Base-by-base conservation (phyloP, 2,888 invertebrate species). In the Hypercompe scribonia region DNA sequence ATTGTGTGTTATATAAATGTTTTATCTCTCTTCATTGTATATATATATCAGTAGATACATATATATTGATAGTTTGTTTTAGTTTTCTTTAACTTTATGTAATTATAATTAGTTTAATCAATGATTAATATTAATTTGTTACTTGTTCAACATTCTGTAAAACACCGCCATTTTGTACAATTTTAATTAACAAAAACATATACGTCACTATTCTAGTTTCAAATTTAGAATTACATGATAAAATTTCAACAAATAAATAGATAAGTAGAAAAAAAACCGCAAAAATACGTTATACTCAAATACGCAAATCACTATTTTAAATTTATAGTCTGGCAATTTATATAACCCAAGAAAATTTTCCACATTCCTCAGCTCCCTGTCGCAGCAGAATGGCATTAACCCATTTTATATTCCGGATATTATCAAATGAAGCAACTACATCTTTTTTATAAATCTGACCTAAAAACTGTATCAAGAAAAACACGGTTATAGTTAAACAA, bases 301-400 rank as follows among this genome's bases (percentile, higher is more conserved):
- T 71, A 18, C 54, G 31, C 42, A 71, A 65, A 33, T 31, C 15
- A 13, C 46, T 72, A 24, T 21, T n/a, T 39, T 7, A 54, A 68
- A 72, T 72, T 68, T 68, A 72, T 58, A 36, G 68, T 64, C 68
- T 50, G 69, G 34, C 42, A 68, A 71, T 71, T 71, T 68, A 67
- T 71, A 68, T 68, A 74, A 74, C 68, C 68, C 65, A 68, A 39
- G 68, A 74, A 74, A 71, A 68, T 65, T 39, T 64, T 50, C 34
- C 74, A 74, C 74, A 74, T 71, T 74, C 71, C 70, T 28, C 64
- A 68, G 46, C 65, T 75, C 73, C 65, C 72, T 72, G 79, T 73
- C 84, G 71, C 74, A 66, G 54, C 24, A 28, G 74, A 50, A 75
- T 80, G 67, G 71, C 65, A 81, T 82, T 82, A 83, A 82, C 81